Base-by-base conservation (phyloP, 2,888 invertebrate species). In the Ischnus inquisitorius region DNA sequence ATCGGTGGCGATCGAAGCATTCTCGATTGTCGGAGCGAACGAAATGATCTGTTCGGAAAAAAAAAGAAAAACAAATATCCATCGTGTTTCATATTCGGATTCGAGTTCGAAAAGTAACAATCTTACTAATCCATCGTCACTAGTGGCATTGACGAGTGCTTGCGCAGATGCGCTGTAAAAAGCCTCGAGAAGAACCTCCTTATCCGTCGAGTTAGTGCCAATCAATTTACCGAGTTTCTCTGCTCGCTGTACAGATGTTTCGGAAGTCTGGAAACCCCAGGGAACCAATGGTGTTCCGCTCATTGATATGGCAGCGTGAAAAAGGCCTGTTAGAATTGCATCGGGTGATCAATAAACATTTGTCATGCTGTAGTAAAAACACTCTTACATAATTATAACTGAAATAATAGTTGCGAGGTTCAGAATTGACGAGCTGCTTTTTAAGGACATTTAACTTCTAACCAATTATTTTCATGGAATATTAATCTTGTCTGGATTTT, bases 231-330 rank as follows among this genome's bases (percentile, higher is more conserved):
- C 92, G 84, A 95, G 92, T 79, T 90, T 91, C 28, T 84, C 82
- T 5, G 94, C 94, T 34, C 93, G 87, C 6, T 91, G 85, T 86
- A 16, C 6, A 22, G 80, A 78, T 28, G 54, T 19, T 6, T 60
- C 41, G 5, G 84, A 81, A 3, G 79, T 51, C 14, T 74, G 57
- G 72, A 93, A 93, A 48, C 94, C 94, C 94, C 95, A 95, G 14
- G 93, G 94, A 48, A 93, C 89, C 57, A 95, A 87, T 8, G 94
- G 93, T 0, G 94, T 94, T 0, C 95, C 95, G 14, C 95, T 95
- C 88, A 95, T 95, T 12, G 94, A 93, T 76, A 95, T 95, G 1
- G 94, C 94, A 92, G 94, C 94, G 82, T 95, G 95, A 80, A 95
- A 95, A 51, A 95, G 89, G 14, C 95, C 95, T 91, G 25, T 34